phyloP scores from a whole-genome alignment of 2,113 vertebrate genomes.

The Ivindomyrus marchei region DNA sequence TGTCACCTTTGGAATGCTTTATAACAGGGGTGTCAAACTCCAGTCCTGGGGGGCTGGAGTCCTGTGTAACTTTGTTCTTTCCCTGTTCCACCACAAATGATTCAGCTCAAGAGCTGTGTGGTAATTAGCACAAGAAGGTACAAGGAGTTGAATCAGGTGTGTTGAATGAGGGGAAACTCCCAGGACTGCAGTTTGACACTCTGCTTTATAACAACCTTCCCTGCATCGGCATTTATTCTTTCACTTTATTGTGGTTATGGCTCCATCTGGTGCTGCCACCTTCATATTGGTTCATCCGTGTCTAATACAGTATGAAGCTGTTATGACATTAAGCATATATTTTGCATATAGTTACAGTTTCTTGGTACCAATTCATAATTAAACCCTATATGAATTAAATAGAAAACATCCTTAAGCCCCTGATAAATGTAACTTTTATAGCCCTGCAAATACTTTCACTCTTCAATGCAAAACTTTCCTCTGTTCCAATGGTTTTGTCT shows the following conservation, averaged over 20 bases:
- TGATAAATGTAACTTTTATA: not conserved
- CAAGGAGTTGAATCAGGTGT: too few relatives aligned
- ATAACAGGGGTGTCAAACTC: not conserved
- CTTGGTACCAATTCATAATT: not conserved
- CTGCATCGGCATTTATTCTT: not conserved
- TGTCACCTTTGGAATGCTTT: not conserved
- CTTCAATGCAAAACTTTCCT: not conserved
- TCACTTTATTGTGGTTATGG: not conserved
- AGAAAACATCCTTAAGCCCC: not conserved
- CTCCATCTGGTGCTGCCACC: not conserved
- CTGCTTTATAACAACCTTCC: not conserved
- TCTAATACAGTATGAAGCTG: not conserved
- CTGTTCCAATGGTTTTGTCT: not conserved
- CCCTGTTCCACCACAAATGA: too few relatives aligned
- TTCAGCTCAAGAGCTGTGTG: too few relatives aligned
- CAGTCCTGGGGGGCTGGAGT: too few relatives aligned
- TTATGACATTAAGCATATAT: not conserved
- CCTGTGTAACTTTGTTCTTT: too few relatives aligned
- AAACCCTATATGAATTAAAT: not conserved
- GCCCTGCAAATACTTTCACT: not conserved
- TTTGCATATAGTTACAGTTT: not conserved
- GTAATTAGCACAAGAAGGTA: too few relatives aligned
- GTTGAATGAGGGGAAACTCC: too few relatives aligned
- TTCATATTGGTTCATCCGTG: not conserved
- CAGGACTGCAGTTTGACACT: too few relatives aligned